Conservation (phyloP, 1,140 invertebrate species). For the Trinorchestia longiramus region DNA sequence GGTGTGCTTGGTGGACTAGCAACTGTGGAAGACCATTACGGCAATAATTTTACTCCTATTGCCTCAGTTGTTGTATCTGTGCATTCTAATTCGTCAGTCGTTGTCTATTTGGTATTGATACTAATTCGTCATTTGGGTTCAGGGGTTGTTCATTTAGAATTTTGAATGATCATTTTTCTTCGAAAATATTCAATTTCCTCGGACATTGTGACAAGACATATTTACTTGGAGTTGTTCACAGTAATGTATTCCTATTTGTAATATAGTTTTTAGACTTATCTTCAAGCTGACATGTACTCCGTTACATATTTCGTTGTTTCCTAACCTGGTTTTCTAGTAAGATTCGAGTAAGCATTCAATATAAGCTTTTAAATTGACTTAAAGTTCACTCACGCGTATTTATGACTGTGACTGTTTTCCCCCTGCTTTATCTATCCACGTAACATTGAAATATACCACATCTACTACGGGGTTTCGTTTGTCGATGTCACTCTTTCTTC, state of each 20-base stretch:
- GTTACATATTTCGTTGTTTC: not conserved
- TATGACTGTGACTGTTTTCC: not conserved
- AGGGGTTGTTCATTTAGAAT: no score
- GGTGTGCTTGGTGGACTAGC: not conserved
- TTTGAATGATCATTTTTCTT: no score
- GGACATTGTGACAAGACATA: no score
- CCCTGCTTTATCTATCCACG: not conserved
- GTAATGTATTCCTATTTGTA: no score
- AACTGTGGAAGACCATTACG: not conserved
- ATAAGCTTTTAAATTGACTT: not conserved
- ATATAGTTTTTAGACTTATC: not conserved
- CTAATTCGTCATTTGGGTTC: no score
- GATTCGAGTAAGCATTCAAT: not conserved
- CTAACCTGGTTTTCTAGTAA: not conserved
- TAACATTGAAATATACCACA: not conserved
- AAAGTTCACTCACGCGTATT: not conserved
- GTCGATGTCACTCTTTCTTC: not conserved
- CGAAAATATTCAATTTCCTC: no score
- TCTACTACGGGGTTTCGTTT: not conserved
- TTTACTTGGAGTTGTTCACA: no score
- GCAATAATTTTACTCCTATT: not conserved
- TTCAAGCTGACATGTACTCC: not conserved
- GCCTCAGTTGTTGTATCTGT: not conserved
- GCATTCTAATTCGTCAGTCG: not conserved
- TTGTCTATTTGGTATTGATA: no score